These are phyloP conservation scores for Cephus pygmeus DNA, from an alignment of 2,888 invertebrate species.

Conservation along the genomic window DNA sequence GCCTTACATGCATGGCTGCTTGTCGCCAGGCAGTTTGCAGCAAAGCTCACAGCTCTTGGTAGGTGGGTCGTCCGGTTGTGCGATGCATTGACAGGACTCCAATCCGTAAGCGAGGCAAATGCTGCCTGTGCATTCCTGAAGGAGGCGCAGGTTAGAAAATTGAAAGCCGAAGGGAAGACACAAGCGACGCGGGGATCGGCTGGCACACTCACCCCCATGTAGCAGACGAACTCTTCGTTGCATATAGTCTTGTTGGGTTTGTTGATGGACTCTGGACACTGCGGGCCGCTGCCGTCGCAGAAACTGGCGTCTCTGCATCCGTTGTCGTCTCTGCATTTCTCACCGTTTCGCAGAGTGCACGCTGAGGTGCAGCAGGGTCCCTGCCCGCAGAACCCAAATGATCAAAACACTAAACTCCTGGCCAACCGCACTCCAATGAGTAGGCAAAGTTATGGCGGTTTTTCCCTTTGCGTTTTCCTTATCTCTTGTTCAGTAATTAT, in stretches of 20 bases:
- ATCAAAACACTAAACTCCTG: neutral
- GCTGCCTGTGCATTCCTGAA: slow-evolving; percentile 91
- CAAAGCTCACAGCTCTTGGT: slow-evolving; percentile 92
- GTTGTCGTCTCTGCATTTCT: slow-evolving; percentile 90
- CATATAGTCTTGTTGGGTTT: slow-evolving; percentile 94
- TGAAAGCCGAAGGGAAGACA: neutral
- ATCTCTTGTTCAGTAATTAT: neutral
- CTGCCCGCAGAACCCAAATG: slow-evolving; percentile 60
- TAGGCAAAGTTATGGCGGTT: neutral
- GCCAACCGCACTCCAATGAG: slow-evolving; percentile 16
- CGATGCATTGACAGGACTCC: slow-evolving; percentile 92
- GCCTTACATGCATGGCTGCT: slow-evolving; percentile 76
- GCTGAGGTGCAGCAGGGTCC: slow-evolving; percentile 93
- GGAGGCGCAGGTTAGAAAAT: slow-evolving; percentile 17
- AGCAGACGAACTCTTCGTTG: slow-evolving; percentile 96
- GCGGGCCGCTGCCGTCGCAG: slow-evolving; percentile 87
- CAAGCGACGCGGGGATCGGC: neutral
- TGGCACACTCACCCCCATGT: slow-evolving; percentile 82
- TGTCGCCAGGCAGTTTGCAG: slow-evolving; percentile 85
- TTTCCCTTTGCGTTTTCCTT: neutral
- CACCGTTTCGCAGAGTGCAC: slow-evolving; percentile 84
- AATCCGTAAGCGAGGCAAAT: slow-evolving; percentile 94
- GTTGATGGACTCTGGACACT: slow-evolving; percentile 89
- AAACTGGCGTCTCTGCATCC: slow-evolving; percentile 91
- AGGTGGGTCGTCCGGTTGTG: slow-evolving; percentile 78